phyloP scores from a whole-genome alignment of 1,140 invertebrate genomes.

The Drosophila navojoa region DNA sequence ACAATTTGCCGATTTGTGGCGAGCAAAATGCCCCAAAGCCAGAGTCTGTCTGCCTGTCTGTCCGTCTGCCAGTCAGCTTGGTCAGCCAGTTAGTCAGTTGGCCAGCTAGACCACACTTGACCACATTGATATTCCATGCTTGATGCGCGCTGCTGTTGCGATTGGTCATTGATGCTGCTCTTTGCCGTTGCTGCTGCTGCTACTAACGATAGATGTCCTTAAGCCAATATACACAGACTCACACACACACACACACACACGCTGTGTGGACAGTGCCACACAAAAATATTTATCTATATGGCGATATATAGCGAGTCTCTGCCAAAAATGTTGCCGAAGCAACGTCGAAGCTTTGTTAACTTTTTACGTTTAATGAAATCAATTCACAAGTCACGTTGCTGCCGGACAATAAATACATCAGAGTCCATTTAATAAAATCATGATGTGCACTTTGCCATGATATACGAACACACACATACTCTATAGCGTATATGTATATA shows the following conservation, averaged over 20 bases:
- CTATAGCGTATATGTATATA: conserved; percentile 23
- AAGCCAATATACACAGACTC: conserved; percentile 63
- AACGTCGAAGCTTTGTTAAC: conserved; percentile 74
- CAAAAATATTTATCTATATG: conserved; percentile 73
- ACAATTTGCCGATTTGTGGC: conserved; percentile 75
- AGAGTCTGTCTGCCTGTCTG: conserved; percentile 19
- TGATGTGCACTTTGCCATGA: conserved; percentile 81
- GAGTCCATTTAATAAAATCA: conserved; percentile 84
- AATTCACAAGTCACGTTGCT: conserved; percentile 84
- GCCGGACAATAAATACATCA: conserved; percentile 84
- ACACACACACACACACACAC: conserved; percentile 26
- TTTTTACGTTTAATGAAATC: conserved; percentile 84
- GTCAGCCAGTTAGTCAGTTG: conserved; percentile 23
- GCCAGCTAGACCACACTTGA: conserved; percentile 53
- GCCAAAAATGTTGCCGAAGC: conserved; percentile 64
- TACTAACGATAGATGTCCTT: conserved; percentile 77
- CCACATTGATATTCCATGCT: conserved; percentile 77
- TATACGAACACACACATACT: conserved; percentile 39
- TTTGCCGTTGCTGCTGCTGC: conserved; percentile 18
- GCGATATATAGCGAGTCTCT: conserved; percentile 59
- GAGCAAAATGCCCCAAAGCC: conserved; percentile 42
- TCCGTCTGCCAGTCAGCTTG: conserved; percentile 9
- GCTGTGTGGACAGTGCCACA: conserved; percentile 39
- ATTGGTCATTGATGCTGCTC: conserved; percentile 72
- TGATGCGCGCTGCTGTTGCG: conserved; percentile 67